Evolutionary conservation across 2,888 invertebrate genomes (phyloP), one percentile per base, ranked within the genome.

Genomic region (Dryobotodes eremita): DNA sequence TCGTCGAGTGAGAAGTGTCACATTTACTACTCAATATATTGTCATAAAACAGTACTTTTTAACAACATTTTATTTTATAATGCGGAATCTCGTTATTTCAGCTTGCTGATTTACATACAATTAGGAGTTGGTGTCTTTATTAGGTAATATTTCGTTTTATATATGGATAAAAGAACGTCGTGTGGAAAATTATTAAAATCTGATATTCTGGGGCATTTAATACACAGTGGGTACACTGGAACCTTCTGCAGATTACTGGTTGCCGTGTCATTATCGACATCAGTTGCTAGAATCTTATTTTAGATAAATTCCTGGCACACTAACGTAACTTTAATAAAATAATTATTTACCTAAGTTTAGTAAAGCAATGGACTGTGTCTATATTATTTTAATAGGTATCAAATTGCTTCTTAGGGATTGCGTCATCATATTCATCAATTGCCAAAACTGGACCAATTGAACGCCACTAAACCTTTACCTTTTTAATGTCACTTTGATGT

Each of bases 11-110:
- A 92, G 92, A 94, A 94, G 89, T 94, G 93, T 94, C 94, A 92
- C 91, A 86, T 93, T 93, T 91, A 93, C 92, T 92, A 90, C 92
- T 88, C 91, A 91, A 92, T 94, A 92, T 93, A 92, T 93, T 93
- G 90, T 90, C 91, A 93, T 94, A 92, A 93, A 93, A 91, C 90
- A 89, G 91, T 91, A 89, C 86, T 91, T 91, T 91, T 93, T 91
- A 89, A 90, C 91, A 91, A 90, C 86, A 86, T 92, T 89, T 89
- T 89, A 89, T 90, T 91, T 91, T 89, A 86, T 90, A 89, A 89
- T 86, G 86, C 83, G 88, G 89, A 86, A 86, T 88, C 86, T 90
- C 78, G 89, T 90, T 89, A 90, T 89, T 87, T 84, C 79, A 86
- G 85, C 74, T 76, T 79, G 85, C 86, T 89, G 87, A 91, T 91